phyloP scores from a whole-genome alignment of 1,140 invertebrate species.

The Anastrepha ludens region DNA sequence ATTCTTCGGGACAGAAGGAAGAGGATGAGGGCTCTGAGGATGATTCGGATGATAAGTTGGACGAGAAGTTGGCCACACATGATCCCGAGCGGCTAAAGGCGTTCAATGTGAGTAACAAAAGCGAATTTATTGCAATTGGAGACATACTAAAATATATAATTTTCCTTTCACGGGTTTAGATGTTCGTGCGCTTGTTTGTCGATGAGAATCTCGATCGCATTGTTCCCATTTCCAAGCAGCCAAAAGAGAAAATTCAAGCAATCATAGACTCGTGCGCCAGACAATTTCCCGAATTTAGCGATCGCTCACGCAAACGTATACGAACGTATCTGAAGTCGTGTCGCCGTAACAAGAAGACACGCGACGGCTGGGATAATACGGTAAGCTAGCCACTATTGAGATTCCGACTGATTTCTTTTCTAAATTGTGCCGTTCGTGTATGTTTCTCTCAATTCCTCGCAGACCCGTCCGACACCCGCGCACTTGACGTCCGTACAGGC shows the following conservation, averaged over 20 bases:
- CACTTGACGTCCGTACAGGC: slow-evolving; percentile 97
- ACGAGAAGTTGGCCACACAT: slow-evolving; percentile 84
- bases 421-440: not conserved
- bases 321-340: slow-evolving; percentile 97
- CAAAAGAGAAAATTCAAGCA: slow-evolving; percentile 97
- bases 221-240: slow-evolving; percentile 97
- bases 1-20: slow-evolving; percentile 94
- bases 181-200: slow-evolving; percentile 97
- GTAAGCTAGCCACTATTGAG: slow-evolving; percentile 59
- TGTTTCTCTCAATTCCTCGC: slow-evolving; percentile 13
- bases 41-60: slow-evolving; percentile 91
- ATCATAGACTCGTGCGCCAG: slow-evolving; percentile 97
- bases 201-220: slow-evolving; percentile 97
- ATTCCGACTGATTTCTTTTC: not conserved
- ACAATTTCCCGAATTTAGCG: slow-evolving; percentile 97
- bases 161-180: slow-evolving; percentile 78
- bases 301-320: slow-evolving; percentile 94
- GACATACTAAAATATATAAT: not conserved
- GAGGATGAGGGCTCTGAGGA: slow-evolving; percentile 94
- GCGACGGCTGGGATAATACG: slow-evolving; percentile 80
- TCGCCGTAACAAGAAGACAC: slow-evolving; percentile 92
- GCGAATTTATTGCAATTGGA: too few relatives aligned
- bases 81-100: slow-evolving; percentile 97
- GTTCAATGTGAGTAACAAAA: slow-evolving; percentile 89
- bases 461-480: slow-evolving; percentile 90